phyloP scores from a whole-genome alignment of 2,113 vertebrate species.

The Talpa occidentalis region DNA sequence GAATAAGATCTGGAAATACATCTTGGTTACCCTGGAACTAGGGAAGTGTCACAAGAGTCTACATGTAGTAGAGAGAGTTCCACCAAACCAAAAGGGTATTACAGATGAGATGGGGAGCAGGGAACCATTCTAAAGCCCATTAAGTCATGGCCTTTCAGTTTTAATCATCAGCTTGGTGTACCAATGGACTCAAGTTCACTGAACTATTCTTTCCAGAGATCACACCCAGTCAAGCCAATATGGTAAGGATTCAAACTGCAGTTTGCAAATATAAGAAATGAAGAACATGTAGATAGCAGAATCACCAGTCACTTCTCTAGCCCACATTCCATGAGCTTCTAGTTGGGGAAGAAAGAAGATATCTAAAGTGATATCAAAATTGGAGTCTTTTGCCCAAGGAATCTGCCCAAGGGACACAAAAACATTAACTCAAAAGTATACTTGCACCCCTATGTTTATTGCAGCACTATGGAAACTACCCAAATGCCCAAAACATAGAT shows the following conservation, averaged over 20 bases:
- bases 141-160: background rate
- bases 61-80: background rate
- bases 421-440: no score
- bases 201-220: background rate
- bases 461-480: no score
- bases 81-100: background rate
- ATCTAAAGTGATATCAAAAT: background rate
- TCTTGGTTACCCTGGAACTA: background rate
- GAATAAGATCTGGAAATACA: accelerated
- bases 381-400: background rate
- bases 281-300: background rate
- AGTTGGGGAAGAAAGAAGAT: background rate
- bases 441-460: no score
- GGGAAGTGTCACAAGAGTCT: background rate
- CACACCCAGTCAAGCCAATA: background rate
- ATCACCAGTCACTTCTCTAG: accelerated
- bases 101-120: background rate
- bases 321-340: background rate
- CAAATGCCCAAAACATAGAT: no score
- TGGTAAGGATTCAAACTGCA: background rate
- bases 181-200: background rate
- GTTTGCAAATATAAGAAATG: background rate
- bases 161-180: background rate
- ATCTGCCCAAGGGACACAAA: no score
- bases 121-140: background rate